Percentiles rank a stretch among this genome's conserved stretches.
These are phyloP conservation scores for Cremastobaeus sp. DNA, from an alignment of 2,888 invertebrate species.

Conservation along the genomic window DNA sequence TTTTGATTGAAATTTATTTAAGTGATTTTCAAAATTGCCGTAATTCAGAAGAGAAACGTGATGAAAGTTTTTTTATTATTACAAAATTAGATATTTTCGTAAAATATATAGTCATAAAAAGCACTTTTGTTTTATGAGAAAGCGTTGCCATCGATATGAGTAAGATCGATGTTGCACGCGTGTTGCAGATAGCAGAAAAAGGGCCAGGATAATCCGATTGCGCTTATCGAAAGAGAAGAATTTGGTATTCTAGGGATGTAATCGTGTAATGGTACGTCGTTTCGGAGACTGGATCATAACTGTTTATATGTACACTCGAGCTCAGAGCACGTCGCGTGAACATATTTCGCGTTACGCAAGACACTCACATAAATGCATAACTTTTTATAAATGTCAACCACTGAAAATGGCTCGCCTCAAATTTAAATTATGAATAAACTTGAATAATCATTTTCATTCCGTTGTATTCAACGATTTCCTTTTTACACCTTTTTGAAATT, in stretches of 20 bases:
- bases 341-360: constrained; percentile 65
- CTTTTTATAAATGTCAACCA: constrained; percentile 45
- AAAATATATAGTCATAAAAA: constrained; percentile 17
- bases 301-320: constrained; percentile 70
- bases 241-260: constrained; percentile 72
- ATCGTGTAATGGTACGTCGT: constrained; percentile 72
- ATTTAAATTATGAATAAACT: constrained; percentile 24
- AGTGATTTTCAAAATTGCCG: too few relatives aligned
- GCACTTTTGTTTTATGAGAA: constrained; percentile 35
- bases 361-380: constrained; percentile 58
- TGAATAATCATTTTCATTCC: too few relatives aligned
- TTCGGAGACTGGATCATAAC: constrained; percentile 70
- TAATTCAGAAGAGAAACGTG: too few relatives aligned
- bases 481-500: too few relatives aligned
- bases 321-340: constrained; percentile 65
- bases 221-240: constrained; percentile 63
- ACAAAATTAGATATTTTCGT: neutral
- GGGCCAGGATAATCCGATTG: constrained; percentile 54
- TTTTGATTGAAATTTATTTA: too few relatives aligned
- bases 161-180: constrained; percentile 52
- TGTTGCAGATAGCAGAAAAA: constrained; percentile 46
- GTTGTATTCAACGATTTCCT: too few relatives aligned
- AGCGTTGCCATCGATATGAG: constrained; percentile 37
- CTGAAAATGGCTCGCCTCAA: constrained; percentile 36
- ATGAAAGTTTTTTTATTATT: neutral